phyloP scores from a whole-genome alignment of 2,888 invertebrate genomes.

The Cephonodes hylas region DNA sequence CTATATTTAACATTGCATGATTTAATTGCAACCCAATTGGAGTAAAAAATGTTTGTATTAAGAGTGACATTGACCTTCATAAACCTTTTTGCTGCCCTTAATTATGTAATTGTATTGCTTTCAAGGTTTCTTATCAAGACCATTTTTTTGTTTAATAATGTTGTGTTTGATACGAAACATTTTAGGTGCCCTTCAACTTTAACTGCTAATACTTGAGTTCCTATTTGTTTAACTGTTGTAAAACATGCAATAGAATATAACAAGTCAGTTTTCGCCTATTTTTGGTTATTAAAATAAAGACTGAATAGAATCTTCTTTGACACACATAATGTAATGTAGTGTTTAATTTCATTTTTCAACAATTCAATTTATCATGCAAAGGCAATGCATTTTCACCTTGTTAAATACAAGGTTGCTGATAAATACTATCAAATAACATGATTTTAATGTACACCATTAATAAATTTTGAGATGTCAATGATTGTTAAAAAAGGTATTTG shows the following conservation, averaged over 20 bases:
- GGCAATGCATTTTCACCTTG: neutral
- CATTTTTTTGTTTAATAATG: neutral
- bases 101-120: neutral
- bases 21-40: neutral
- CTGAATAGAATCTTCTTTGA: neutral
- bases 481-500: too few relatives aligned
- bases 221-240: neutral
- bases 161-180: neutral
- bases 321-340: neutral
- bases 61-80: neutral
- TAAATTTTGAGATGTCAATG: neutral
- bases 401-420: conserved; percentile 1
- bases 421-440: conserved; percentile 7
- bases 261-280: neutral
- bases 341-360: neutral
- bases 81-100: neutral
- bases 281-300: neutral
- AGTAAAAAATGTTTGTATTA: neutral
- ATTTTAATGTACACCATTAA: neutral
- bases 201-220: neutral
- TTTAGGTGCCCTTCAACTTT: neutral
- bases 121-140: neutral
- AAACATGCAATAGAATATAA: neutral
- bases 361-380: neutral
- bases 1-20: neutral